Conservation (phyloP, 2,113 vertebrate genomes). For the Orthochromis indermauri region DNA sequence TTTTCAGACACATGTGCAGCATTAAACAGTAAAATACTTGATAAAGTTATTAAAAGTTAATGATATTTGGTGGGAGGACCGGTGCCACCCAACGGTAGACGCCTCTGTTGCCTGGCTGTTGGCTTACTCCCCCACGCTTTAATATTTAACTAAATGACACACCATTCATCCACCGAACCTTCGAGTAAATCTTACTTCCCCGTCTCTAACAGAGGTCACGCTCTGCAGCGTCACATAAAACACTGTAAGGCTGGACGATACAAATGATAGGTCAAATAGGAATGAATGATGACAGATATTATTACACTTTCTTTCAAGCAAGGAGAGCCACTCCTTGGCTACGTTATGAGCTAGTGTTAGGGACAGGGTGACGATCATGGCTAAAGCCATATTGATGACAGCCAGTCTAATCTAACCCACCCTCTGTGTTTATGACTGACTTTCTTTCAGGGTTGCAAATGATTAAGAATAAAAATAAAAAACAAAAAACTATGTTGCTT, state of each 20-base stretch:
- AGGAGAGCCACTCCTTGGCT: neutral
- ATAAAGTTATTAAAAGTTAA: neutral
- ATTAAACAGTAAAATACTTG: neutral
- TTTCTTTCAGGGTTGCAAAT: neutral
- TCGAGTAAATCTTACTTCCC: neutral
- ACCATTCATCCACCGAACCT: neutral
- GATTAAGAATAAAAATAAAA: neutral
- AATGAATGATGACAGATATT: constrained; percentile 28
- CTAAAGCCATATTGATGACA: neutral
- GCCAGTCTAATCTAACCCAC: neutral
- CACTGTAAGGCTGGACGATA: neutral
- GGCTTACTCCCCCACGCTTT: neutral
- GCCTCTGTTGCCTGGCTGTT: neutral
- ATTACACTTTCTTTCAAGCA: neutral
- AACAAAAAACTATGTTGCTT: neutral
- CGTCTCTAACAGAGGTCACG: constrained; percentile 5
- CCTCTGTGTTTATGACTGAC: neutral
- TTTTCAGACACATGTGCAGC: neutral
- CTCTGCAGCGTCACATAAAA: constrained; percentile 29
- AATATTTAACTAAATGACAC: neutral
- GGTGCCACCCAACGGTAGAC: neutral
- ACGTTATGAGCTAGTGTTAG: neutral
- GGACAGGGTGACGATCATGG: neutral
- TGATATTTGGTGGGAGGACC: neutral
- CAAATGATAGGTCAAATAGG: neutral